These are phyloP conservation scores for Perca flavescens DNA, from an alignment of 2,113 vertebrate genomes.

Conservation along the genomic window DNA sequence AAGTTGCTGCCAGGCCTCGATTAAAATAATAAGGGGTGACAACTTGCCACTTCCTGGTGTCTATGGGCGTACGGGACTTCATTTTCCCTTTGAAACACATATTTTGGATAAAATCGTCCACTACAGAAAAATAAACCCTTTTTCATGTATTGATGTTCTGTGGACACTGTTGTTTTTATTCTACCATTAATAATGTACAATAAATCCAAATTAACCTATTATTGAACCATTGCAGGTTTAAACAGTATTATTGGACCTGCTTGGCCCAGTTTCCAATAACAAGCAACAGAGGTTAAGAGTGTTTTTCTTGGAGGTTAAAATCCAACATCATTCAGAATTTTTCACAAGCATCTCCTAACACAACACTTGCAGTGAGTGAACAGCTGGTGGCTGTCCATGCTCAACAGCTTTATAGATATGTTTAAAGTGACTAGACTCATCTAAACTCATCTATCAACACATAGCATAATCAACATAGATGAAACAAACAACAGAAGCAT, in stretches of 20 bases:
- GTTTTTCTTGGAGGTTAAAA: conserved; percentile 15
- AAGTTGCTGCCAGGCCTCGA: conserved; percentile 3
- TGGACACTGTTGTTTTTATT: conserved; percentile 12
- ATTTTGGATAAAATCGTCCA: conserved; percentile 4
- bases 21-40: conserved; percentile 42
- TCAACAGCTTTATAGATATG: not conserved
- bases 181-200: not conserved
- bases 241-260: not conserved
- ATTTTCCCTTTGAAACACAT: conserved; percentile 18
- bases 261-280: conserved; percentile 16
- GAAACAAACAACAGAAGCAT: not conserved
- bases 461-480: not conserved
- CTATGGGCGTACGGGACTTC: not conserved
- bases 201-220: not conserved
- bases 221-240: not conserved
- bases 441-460: not conserved
- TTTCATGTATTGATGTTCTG: not conserved
- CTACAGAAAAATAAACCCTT: not conserved
- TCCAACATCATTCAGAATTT: not conserved
- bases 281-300: conserved; percentile 13
- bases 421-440: conserved; percentile 3
- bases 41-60: conserved; percentile 25
- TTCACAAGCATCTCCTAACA: conserved; percentile 22
- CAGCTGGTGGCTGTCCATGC: not conserved
- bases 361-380: not conserved